Base-by-base conservation (phyloP, 2,797 vertebrate genomes). In the Clangula hyemalis region DNA sequence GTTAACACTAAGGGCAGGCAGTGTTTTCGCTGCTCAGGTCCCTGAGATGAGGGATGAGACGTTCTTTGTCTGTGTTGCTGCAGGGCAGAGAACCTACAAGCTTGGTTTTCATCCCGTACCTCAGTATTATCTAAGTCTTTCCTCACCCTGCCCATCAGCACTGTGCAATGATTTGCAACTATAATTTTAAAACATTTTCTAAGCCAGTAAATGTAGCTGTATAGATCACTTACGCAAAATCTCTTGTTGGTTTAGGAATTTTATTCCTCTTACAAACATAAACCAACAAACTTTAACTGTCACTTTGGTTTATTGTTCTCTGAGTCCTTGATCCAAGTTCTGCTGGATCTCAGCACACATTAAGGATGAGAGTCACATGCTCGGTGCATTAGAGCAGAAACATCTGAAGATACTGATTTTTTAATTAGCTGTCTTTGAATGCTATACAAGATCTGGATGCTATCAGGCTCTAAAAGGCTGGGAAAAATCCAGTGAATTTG, bases 41-140 rank as follows among this genome's bases (percentile, higher is more conserved):
- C 43, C 39, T 39, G 34, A 13, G 43, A 25, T 4, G 25, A 13
- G 15, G 30, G 16, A 25, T 0, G 3, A 17, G 17, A 7, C 2
- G 14, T 56, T 39, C 32, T 43, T 27, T 45, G 3, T 19, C 32
- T 45, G 0, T 5, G 2, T 3, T 15, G 39, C 45, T 61, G 11
- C 18, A 24, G 8, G 39, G 22, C 41, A 45, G 21, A 16, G 36
- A n/a, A 36, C 60, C 45, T 30, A 17, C 36, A 20, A 61, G 8
- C 20, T 69, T 28, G 15, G 69, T 81, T 76, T 80, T 60, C 75
- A 47, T 66, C 28, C 58, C 43, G 12, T 49, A 39, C 27, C 16
- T 34, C 64, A 10, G 56, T 56, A 11, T 61, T 69, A 28, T 14
- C 38, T 60, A 30, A 57, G 38, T 71, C 24, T 68, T 79, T 49